phyloP scores from a whole-genome alignment of 2,113 vertebrate species.

The Asarcornis scutulata region DNA sequence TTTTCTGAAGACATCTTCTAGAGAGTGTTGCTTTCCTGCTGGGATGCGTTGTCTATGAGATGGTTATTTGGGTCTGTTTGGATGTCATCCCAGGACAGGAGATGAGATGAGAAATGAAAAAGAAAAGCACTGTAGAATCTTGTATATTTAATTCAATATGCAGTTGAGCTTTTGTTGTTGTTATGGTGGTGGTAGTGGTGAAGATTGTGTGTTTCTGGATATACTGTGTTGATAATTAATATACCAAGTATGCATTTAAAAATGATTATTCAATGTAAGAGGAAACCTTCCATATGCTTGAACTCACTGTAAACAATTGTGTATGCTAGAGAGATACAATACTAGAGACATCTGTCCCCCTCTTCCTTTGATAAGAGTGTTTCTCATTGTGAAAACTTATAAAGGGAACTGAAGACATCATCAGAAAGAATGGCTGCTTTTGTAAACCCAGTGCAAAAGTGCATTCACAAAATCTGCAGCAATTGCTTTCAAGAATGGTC shows the following conservation, averaged over 20 bases:
- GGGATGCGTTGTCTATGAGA: background rate
- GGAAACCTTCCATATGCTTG: background rate
- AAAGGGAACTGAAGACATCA: background rate
- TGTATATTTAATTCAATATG: background rate
- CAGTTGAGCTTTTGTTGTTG: background rate
- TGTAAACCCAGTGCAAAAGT: background rate
- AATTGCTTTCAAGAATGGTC: background rate
- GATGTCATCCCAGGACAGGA: background rate
- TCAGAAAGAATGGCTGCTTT: background rate
- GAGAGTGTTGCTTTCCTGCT: background rate
- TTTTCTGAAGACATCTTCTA: background rate
- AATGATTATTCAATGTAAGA: background rate
- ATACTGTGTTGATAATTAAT: background rate
- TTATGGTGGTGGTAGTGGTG: background rate
- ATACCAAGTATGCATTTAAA: background rate
- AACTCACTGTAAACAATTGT: background rate
- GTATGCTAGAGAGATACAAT: too few species aligned
- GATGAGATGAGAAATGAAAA: background rate
- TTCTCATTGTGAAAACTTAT: background rate
- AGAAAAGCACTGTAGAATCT: background rate
- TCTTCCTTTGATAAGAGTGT: background rate
- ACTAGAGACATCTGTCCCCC: background rate
- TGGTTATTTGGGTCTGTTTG: background rate
- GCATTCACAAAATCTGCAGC: background rate
- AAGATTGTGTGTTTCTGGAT: background rate